These are phyloP conservation scores for Andricus curvator DNA, from an alignment of 2,888 invertebrate species.

Conservation along the genomic window DNA sequence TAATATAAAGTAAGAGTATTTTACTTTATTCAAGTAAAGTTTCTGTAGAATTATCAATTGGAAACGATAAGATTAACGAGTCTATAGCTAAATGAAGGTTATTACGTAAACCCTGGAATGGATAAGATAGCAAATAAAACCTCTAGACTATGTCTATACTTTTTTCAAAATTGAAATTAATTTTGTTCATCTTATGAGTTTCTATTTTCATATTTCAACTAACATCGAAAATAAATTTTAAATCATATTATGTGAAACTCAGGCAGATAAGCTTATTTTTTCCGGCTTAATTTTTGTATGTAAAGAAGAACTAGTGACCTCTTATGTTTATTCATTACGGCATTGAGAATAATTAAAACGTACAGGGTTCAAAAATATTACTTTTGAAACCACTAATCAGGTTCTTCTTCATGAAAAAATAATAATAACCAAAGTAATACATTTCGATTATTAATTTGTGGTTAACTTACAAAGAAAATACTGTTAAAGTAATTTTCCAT, in stretches of 20 bases:
- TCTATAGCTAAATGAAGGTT: background rate
- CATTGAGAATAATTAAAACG: background rate
- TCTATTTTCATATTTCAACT: background rate
- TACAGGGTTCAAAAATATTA: background rate
- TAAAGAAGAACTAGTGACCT: background rate
- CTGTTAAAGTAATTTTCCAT: too few relatives aligned
- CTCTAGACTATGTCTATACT: background rate
- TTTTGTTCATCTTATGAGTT: background rate
- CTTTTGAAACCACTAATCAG: background rate
- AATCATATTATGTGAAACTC: background rate
- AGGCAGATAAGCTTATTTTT: background rate
- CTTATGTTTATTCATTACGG: background rate
- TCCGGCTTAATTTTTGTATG: background rate
- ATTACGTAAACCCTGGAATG: background rate
- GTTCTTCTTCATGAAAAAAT: background rate
- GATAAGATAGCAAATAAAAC: background rate
- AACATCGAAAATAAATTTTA: background rate
- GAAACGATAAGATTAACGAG: background rate
- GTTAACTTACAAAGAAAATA: background rate
- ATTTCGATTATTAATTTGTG: background rate
- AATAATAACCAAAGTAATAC: background rate
- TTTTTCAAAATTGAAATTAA: background rate
- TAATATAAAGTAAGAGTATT: background rate
- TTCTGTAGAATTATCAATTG: background rate
- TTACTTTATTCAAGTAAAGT: background rate